Evolutionary conservation across 2,888 invertebrate genomes (phyloP).

Genomic region (Pristionchus maxplancki): DNA sequence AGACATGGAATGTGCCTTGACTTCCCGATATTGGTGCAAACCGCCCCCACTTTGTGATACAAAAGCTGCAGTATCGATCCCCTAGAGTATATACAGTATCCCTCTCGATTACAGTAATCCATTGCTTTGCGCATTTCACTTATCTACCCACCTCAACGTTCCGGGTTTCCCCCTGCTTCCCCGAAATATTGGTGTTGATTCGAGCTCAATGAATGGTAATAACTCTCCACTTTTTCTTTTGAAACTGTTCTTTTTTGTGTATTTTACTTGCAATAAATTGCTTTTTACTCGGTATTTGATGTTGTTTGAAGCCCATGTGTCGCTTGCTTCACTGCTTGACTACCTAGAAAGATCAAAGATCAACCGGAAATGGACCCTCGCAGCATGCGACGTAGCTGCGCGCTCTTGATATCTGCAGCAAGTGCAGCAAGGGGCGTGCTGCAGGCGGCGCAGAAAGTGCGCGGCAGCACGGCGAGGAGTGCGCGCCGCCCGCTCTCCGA

Average conservation of each 20-base stretch:
- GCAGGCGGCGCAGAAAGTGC: neutral
- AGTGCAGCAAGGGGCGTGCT: neutral
- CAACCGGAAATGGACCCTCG: neutral
- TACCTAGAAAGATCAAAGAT: slow-evolving; percentile 38
- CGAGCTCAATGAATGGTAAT: slow-evolving; percentile 19
- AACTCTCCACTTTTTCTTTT: slow-evolving; percentile 1
- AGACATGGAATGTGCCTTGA: slow-evolving; percentile 15
- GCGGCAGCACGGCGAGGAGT: slow-evolving; percentile 18
- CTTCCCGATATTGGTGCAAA: slow-evolving; percentile 36
- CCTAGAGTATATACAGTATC: neutral
- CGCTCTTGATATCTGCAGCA: slow-evolving; percentile 16
- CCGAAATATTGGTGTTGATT: slow-evolving; percentile 42
- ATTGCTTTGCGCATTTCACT: slow-evolving; percentile 18
- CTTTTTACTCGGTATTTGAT: neutral
- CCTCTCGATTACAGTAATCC: neutral
- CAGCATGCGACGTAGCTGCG: slow-evolving; percentile 39
- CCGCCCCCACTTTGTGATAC: slow-evolving; percentile 13
- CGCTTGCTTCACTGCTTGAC: neutral
- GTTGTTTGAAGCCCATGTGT: neutral
- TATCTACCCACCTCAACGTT: slow-evolving; percentile 1
- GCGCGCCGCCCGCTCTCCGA: slow-evolving; percentile 45
- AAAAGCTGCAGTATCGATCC: slow-evolving; percentile 1
- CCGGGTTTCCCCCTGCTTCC: neutral
- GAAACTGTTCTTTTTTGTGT: neutral
- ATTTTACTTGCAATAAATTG: slow-evolving; percentile 3